These are phyloP conservation scores for Platysternon megacephalum DNA, from an alignment of 2,113 vertebrate species.

Conservation along the genomic window DNA sequence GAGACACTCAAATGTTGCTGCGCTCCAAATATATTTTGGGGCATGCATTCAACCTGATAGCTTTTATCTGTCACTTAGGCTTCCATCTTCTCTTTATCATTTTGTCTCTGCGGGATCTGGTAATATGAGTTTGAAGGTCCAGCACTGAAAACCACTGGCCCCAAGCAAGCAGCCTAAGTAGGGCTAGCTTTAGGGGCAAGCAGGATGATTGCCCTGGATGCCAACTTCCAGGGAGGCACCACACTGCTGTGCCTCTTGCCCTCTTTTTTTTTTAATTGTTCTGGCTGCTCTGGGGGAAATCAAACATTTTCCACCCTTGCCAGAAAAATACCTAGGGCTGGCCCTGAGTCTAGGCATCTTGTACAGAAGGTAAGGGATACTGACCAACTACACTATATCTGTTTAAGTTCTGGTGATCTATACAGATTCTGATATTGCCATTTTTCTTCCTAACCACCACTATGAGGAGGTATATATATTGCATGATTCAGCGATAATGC, in stretches of 20 bases:
- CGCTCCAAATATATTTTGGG: not conserved
- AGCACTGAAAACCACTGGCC: not conserved
- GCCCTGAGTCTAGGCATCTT: not conserved
- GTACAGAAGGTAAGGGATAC: not conserved
- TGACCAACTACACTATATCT: not conserved
- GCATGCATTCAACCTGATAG: not conserved
- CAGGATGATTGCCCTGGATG: not conserved
- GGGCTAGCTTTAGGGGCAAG: not conserved
- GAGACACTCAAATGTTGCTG: not conserved
- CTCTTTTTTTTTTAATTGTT: not conserved
- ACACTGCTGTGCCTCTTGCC: not conserved
- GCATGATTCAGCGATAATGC: not conserved
- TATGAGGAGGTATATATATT: not conserved
- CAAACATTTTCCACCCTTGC: not conserved
- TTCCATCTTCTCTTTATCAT: not conserved
- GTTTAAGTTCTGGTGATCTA: not conserved
- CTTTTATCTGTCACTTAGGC: not conserved
- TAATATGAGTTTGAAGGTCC: not conserved
- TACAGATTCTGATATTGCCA: not conserved
- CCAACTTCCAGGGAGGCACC: not conserved
- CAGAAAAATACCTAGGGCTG: not conserved
- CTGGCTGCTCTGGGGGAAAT: not conserved
- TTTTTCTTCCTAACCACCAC: not conserved
- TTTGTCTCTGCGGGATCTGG: not conserved
- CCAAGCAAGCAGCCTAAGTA: not conserved